Evolutionary conservation across 1,140 invertebrate species (phyloP).

Genomic region (Heliconius hewitsoni): DNA sequence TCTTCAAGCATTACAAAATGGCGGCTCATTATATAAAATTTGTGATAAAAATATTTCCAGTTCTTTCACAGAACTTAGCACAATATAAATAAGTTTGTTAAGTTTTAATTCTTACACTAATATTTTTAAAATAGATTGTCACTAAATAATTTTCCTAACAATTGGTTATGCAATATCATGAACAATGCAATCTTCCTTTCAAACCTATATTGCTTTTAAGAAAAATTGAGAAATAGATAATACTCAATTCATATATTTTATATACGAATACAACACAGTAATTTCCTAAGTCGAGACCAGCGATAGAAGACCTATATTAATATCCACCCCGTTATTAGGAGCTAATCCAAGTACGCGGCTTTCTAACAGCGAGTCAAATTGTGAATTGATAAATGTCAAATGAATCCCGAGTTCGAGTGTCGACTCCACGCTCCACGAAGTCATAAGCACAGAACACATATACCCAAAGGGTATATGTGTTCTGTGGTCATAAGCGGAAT

Average conservation of each 20-base stretch:
- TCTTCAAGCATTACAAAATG: conserved; percentile 59
- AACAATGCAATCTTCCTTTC: background rate
- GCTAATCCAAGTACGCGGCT: conserved; percentile 45
- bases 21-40: conserved; percentile 52
- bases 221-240: background rate
- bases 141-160: conserved; percentile 18
- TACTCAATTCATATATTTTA: conserved; percentile 6
- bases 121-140: conserved; percentile 2
- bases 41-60: conserved; percentile 4
- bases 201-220: background rate
- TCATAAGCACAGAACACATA: background rate
- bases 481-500: background rate
- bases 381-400: conserved; percentile 29
- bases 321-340: conserved; percentile 37
- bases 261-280: conserved; percentile 30
- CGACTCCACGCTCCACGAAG: background rate
- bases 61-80: conserved; percentile 27
- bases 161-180: conserved; percentile 8
- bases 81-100: conserved; percentile 25
- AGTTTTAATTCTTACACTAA: conserved; percentile 32
- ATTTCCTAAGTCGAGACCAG: conserved; percentile 44
- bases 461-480: no score
- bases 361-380: conserved; percentile 39
- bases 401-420: background rate
- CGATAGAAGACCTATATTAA: conserved; percentile 39